phyloP scores from a whole-genome alignment of 1,140 invertebrate species.

The Danaus melanippus region DNA sequence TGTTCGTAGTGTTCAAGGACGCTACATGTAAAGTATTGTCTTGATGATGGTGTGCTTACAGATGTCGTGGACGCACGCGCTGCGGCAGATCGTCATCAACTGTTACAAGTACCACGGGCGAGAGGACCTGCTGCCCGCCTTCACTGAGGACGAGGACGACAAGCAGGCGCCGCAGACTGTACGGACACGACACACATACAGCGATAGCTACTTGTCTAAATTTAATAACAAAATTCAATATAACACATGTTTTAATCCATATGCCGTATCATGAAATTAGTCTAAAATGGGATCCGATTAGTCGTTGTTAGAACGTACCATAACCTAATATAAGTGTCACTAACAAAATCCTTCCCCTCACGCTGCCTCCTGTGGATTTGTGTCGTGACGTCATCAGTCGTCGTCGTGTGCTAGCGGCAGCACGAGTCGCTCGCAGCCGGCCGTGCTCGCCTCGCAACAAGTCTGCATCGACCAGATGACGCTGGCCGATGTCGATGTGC shows the following conservation, averaged over 20 bases:
- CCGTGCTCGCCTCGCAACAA: conserved; percentile 62
- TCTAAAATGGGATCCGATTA: too few relatives aligned
- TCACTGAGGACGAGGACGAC: conserved; percentile 94
- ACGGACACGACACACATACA: conserved; percentile 17
- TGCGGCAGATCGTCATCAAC: conserved; percentile 97
- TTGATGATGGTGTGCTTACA: conserved; percentile 54
- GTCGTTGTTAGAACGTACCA: too few relatives aligned
- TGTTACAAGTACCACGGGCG: conserved; percentile 98
- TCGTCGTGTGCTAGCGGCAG: conserved; percentile 1
- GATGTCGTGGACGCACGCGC: conserved; percentile 99
- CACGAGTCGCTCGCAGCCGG: conserved; percentile 20
- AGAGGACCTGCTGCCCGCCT: conserved; percentile 95
- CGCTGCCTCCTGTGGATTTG: conserved; percentile 2
- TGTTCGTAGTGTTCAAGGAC: too few relatives aligned
- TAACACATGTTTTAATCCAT: too few relatives aligned
- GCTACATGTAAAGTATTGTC: too few relatives aligned
- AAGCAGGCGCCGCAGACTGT: conserved; percentile 66
- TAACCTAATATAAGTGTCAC: neutral
- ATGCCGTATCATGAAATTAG: too few relatives aligned
- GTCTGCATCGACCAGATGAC: conserved; percentile 82
- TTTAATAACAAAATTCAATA: neutral
- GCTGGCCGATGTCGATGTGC: conserved; percentile 79
- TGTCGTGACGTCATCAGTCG: neutral
- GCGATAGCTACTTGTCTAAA: neutral
- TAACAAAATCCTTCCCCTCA: conserved; percentile 5